Evolutionary conservation across 2,888 invertebrate genomes (phyloP).

Genomic region (Pachydiplax longipennis): DNA sequence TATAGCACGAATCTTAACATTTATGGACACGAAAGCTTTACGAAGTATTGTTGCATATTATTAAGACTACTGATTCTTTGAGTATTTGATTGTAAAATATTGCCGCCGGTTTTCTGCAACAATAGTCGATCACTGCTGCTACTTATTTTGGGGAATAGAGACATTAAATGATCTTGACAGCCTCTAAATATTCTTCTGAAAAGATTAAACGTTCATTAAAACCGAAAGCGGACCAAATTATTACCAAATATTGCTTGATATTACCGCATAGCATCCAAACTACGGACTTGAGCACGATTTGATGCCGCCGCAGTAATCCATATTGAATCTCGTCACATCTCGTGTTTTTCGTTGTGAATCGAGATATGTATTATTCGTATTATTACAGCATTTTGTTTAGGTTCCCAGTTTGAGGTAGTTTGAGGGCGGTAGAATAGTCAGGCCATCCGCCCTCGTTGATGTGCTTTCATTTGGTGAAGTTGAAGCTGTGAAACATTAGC

Average conservation of each 20-base stretch:
- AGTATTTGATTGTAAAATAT: too few relatives aligned
- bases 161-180: neutral
- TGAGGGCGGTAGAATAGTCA: slow-evolving; percentile 5
- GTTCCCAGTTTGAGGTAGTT: neutral
- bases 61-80: too few relatives aligned
- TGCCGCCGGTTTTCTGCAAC: neutral
- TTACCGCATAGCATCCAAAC: neutral
- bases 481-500: neutral
- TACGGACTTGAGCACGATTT: neutral
- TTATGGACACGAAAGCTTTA: neutral
- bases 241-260: neutral
- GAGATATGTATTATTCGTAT: slow-evolving; percentile 14
- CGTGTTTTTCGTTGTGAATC: neutral
- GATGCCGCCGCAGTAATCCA: neutral
- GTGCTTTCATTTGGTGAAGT: neutral
- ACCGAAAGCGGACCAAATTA: neutral
- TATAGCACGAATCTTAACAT: neutral
- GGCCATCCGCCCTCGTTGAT: neutral
- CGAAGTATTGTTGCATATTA: neutral
- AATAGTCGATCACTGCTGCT: neutral
- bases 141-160: neutral
- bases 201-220: neutral
- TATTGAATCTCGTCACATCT: slow-evolving; percentile 24
- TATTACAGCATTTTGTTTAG: slow-evolving; percentile 41
- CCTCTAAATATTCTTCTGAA: neutral